A percentile compares a stretch with the other conserved stretches of the same genome.
phyloP scores from a whole-genome alignment of 2,888 invertebrate species.

The Troglohyphantes excavatus region DNA sequence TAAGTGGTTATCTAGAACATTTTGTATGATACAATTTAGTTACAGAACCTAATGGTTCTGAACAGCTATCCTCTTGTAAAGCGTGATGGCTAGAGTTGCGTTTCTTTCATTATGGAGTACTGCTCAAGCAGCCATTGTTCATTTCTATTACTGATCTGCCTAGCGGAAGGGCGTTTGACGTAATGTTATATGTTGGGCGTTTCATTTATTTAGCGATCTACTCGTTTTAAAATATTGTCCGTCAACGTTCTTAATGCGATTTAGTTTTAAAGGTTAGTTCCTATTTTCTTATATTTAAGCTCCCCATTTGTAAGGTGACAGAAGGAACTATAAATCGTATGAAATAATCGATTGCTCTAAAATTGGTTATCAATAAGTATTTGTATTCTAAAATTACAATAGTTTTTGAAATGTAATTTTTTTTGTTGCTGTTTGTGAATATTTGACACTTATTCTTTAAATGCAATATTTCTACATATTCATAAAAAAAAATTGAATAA shows the following conservation, averaged over 20 bases:
- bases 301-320: not conserved
- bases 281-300: not conserved
- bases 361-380: not conserved
- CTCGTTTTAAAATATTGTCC: not conserved
- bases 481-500: no score
- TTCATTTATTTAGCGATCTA: not conserved
- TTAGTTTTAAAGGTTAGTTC: not conserved
- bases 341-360: no score
- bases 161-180: slow-evolving; percentile 62
- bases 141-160: not conserved
- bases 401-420: no score
- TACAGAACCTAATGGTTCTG: not conserved
- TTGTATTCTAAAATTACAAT: not conserved
- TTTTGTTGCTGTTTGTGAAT: no score
- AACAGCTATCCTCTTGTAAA: not conserved
- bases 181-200: not conserved
- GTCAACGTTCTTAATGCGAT: not conserved
- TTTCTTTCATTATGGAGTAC: slow-evolving; percentile 35
- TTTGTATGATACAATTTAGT: not conserved
- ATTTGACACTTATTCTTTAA: no score
- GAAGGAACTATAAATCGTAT: not conserved
- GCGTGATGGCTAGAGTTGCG: not conserved
- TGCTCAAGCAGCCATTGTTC: slow-evolving; percentile 60
- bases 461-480: no score
- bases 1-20: not conserved